These are phyloP conservation scores for Chionis minor DNA, from an alignment of 2,113 vertebrate genomes.

Conservation along the genomic window DNA sequence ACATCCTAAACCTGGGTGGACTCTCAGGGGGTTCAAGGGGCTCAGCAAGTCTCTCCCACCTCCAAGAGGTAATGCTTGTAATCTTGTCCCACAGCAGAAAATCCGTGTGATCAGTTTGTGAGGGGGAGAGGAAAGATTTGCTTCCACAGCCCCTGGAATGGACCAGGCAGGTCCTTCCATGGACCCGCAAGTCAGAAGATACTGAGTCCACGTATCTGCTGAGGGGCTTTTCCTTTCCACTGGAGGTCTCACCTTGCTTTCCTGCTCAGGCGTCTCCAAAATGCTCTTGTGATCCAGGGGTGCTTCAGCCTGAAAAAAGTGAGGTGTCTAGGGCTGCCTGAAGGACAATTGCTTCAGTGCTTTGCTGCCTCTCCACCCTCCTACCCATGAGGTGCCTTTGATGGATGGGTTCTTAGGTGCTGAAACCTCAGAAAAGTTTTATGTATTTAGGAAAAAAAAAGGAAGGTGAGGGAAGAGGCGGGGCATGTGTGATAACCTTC, in stretches of 20 bases:
- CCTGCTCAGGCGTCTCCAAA: neutral
- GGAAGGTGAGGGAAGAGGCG: rapidly evolving
- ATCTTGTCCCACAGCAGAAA: neutral
- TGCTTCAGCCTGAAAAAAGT: neutral
- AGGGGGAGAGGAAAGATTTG: neutral
- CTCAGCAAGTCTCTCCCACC: neutral
- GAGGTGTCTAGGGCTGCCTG: neutral
- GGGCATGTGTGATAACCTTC: neutral
- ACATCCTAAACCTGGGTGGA: neutral
- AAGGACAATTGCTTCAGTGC: neutral
- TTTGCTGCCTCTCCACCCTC: neutral
- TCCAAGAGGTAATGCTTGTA: neutral
- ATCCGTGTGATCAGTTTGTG: neutral
- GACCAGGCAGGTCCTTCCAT: neutral
- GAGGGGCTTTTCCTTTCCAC: neutral
- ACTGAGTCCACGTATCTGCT: neutral
- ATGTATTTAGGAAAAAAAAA: neutral
- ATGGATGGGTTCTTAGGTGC: neutral
- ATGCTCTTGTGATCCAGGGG: neutral
- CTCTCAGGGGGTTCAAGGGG: neutral
- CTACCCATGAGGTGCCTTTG: neutral
- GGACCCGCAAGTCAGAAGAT: neutral
- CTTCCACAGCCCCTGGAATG: neutral
- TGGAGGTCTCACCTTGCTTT: neutral
- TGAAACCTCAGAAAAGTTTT: neutral